phyloP scores from a whole-genome alignment of 1,140 invertebrate genomes.

The Steinernema feltiae region DNA sequence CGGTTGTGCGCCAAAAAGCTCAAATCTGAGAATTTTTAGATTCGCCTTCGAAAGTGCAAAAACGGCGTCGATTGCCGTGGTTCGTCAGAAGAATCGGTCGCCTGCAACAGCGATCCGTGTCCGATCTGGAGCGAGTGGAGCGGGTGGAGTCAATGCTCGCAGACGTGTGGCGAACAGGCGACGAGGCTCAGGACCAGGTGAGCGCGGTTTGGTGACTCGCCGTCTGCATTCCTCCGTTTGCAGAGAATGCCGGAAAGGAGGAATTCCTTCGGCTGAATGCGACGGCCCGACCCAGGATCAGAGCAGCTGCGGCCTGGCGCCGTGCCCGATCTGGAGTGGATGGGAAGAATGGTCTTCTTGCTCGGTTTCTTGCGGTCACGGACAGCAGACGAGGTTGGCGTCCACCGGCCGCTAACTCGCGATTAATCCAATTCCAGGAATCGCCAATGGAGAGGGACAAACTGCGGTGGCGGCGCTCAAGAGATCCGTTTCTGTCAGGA shows the following conservation, averaged over 20 bases:
- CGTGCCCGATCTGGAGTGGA: constrained; percentile 27
- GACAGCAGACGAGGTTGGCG: constrained; percentile 34
- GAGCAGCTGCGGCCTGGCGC: constrained; percentile 21
- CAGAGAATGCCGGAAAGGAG: constrained; percentile 28
- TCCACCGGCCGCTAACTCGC: constrained; percentile 28
- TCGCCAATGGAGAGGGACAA: constrained; percentile 9
- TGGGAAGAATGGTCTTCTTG: constrained; percentile 36
- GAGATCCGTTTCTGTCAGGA: constrained; percentile 35
- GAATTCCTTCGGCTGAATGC: constrained; percentile 22
- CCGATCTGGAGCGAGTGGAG: constrained; percentile 36
- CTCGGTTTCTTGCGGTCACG: constrained; percentile 31
- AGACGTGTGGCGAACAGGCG: constrained; percentile 28
- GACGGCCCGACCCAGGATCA: constrained; percentile 36
- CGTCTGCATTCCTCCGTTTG: not conserved
- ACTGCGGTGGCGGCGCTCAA: constrained; percentile 21
- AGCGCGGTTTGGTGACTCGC: not conserved
- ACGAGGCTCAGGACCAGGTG: constrained; percentile 36
- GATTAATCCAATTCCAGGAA: no score
- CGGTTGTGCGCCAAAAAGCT: no score
- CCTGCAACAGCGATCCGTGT: constrained; percentile 33
- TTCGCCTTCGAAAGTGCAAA: not conserved
- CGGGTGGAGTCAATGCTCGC: constrained; percentile 26
- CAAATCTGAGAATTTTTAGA: no score
- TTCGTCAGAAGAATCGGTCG: constrained; percentile 24
- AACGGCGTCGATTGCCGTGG: not conserved